Evolutionary conservation across 2,888 invertebrate genomes (phyloP).

Genomic region (Conops quadrifasciatus): DNA sequence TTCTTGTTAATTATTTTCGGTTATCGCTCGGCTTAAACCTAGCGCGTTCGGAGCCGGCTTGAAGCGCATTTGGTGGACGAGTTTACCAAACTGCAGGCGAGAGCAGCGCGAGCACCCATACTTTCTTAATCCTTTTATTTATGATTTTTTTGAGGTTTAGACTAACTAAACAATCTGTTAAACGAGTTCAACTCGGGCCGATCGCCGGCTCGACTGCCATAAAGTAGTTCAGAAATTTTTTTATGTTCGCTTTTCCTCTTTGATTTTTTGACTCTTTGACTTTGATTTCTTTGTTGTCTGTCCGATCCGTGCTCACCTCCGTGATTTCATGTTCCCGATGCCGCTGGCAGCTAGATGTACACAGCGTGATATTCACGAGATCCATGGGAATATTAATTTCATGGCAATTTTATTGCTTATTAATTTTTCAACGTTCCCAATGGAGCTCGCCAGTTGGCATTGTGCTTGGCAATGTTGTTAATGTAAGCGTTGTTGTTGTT

Average conservation of each 20-base stretch:
- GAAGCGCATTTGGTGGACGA: not conserved
- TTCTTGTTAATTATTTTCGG: slow-evolving; percentile 49
- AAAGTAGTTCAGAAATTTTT: slow-evolving; percentile 42
- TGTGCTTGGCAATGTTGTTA: slow-evolving; percentile 34
- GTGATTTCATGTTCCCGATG: slow-evolving; percentile 26
- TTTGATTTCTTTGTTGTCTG: slow-evolving; percentile 28
- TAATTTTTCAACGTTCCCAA: slow-evolving; percentile 53
- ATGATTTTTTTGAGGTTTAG: slow-evolving; percentile 33
- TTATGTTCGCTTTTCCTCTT: slow-evolving; percentile 28
- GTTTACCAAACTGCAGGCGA: slow-evolving; percentile 27
- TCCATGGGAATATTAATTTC: slow-evolving; percentile 65
- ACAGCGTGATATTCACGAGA: slow-evolving; percentile 53
- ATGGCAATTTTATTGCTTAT: slow-evolving; percentile 65
- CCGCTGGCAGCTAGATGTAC: slow-evolving; percentile 40
- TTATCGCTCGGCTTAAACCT: slow-evolving; percentile 28
- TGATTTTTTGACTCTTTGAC: slow-evolving; percentile 5
- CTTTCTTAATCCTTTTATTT: slow-evolving; percentile 41
- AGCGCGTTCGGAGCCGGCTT: not conserved
- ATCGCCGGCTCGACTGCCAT: slow-evolving; percentile 37
- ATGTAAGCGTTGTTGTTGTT: slow-evolving; percentile 36
- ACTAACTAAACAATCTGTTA: slow-evolving; percentile 16
- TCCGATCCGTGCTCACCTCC: slow-evolving; percentile 11
- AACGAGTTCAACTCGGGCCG: slow-evolving; percentile 20
- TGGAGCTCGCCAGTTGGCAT: slow-evolving; percentile 11
- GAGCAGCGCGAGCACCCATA: slow-evolving; percentile 19